Evolutionary conservation across 2,797 vertebrate species (phyloP).

Genomic region (Karalla daura): DNA sequence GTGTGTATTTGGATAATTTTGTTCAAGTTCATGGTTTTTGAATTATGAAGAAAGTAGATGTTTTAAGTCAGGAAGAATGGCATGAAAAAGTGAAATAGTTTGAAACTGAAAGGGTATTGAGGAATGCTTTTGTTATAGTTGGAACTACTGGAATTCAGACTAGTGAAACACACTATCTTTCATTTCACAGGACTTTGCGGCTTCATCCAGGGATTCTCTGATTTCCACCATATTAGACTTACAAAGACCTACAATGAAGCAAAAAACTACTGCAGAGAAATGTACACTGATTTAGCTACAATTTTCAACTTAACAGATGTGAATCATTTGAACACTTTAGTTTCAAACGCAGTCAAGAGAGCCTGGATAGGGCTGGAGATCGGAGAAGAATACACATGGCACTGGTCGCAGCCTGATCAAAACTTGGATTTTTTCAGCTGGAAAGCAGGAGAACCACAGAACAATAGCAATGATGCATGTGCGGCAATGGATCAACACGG

Average conservation of each 20-base stretch:
- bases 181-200: constrained; percentile 58
- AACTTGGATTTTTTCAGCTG: constrained; percentile 66
- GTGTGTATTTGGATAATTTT: background rate
- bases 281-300: constrained; percentile 71
- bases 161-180: constrained; percentile 11
- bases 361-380: constrained; percentile 77
- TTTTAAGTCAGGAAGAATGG: too few species aligned
- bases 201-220: constrained; percentile 40
- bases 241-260: constrained; percentile 58
- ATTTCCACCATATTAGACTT: constrained; percentile 59
- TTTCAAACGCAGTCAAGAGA: background rate
- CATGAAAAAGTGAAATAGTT: background rate
- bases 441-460: constrained; percentile 49
- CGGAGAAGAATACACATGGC: constrained; percentile 58
- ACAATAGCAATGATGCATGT: constrained; percentile 39
- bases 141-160: background rate
- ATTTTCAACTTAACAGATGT: constrained; percentile 61
- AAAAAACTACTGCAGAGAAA: constrained; percentile 67
- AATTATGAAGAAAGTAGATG: background rate
- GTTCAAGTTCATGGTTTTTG: background rate
- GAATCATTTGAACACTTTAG: constrained; percentile 34
- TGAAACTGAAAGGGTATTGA: background rate
- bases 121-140: background rate
- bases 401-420: constrained; percentile 63
- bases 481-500: constrained; percentile 63